Percentiles rank a stretch among this genome's conserved stretches.
Evolutionary conservation across 1,140 invertebrate species (phyloP).

Genomic region (Brachionus asplanchnoidis): DNA sequence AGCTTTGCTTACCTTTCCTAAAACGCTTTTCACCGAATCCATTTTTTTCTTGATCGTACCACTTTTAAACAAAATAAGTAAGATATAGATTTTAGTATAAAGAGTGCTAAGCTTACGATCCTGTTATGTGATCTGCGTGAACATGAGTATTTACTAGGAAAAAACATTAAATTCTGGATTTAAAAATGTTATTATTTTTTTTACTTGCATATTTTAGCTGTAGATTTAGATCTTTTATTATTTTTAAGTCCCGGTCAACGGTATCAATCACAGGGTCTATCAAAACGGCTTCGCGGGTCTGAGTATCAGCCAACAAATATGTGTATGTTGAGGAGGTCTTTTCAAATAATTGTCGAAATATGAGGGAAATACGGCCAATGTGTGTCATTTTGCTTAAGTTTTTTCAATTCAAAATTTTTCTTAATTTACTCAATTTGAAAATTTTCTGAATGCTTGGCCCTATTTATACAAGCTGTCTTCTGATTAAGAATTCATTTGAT

Average conservation of each 20-base stretch:
- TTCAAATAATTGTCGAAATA: conserved; percentile 74
- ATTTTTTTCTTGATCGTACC: conserved; percentile 6
- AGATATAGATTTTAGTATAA: neutral
- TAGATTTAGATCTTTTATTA: conserved; percentile 55
- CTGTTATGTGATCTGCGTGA: conserved; percentile 96
- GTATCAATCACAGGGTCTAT: conserved; percentile 92
- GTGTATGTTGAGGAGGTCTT: conserved; percentile 85
- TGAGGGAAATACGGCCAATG: neutral
- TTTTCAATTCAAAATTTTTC: neutral
- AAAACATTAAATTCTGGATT: conserved; percentile 42
- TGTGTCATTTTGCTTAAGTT: neutral
- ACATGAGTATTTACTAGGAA: conserved; percentile 87
- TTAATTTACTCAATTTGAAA: neutral
- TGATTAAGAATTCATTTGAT: neutral
- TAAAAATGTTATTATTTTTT: neutral
- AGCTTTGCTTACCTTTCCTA: conserved; percentile 66
- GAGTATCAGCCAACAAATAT: conserved; percentile 80
- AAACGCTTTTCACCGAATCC: neutral
- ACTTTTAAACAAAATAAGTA: neutral
- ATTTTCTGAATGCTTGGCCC: neutral
- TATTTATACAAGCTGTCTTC: neutral
- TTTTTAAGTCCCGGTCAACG: conserved; percentile 56
- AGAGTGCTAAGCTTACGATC: conserved; percentile 57
- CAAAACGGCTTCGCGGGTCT: conserved; percentile 72
- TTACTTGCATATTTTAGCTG: conserved; percentile 79